Evolutionary conservation across 1,140 invertebrate species (phyloP), one percentile per base, ranked within the genome.

Genomic region (Acromyrmex charruanus): DNA sequence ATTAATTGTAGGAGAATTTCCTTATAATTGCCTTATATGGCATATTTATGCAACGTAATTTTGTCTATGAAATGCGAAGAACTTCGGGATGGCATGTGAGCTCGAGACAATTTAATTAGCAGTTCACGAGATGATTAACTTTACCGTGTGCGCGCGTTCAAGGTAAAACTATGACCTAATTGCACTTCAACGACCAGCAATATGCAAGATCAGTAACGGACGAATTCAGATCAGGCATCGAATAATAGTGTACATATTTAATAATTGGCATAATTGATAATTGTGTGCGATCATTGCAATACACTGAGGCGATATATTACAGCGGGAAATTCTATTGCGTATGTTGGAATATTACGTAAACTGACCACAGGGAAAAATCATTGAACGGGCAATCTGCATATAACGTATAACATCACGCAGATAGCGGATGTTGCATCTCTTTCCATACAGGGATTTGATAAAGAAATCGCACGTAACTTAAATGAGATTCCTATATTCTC

Each of bases 51-150:
- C 55, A 84, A 63, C 28, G 55, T 25, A 84, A 84, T 84, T 84
- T 84, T 25, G 55, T 28, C 69, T 51, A 25, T 75, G 55, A 84
- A 84, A 84, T 35, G 80, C 75, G 74, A 66, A 85, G 58, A 85
- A 85, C 74, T 85, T 79, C 35, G 35, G 39, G 35, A 7, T 28
- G 35, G 82, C 63, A 85, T 65, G 59, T 79, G 75, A 79, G 82
- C 59, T 12, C 10, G 35, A 61, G 35, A 65, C 35, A 85, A 85
- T 85, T 85, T 79, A 79, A 85, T 85, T 85, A 79, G 51, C 49
- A 77, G 82, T 79, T 65, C 82, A 53, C 39, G 61, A 79, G 82
- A 85, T 85, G 74, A 85, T 85, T 85, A 85, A 85, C 82, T 85
- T 85, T 77, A 66, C 25, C 44, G 49, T 85, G 49, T 49, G 49